A percentile compares a stretch with the other conserved stretches of the same genome.
Conservation (phyloP, 2,888 invertebrate genomes). For the Coronaproctus castanopsis region DNA sequence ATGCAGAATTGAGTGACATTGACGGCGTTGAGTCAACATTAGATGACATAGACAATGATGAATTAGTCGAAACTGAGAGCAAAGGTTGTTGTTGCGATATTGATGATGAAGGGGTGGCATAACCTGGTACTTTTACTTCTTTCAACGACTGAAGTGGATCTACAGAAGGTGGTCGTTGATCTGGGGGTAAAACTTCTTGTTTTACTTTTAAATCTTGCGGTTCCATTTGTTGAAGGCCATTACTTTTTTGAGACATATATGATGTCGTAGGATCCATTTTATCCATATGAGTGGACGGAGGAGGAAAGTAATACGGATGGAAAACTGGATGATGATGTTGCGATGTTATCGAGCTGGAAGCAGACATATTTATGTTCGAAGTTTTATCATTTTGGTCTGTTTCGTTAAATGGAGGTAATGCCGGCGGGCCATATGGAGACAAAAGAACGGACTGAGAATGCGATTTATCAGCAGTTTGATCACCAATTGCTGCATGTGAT, state of each 20-base stretch:
- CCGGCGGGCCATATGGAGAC: background rate
- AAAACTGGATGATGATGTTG: slow-evolving; percentile 16
- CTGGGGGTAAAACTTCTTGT: slow-evolving; percentile 33
- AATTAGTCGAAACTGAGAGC: slow-evolving; percentile 18
- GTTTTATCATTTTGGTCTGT: background rate
- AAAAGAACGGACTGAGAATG: background rate
- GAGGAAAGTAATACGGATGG: slow-evolving; percentile 20
- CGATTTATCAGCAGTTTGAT: background rate
- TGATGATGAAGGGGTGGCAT: slow-evolving; percentile 30
- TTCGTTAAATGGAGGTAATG: background rate
- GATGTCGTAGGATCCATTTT: slow-evolving; percentile 18
- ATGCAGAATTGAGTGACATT: slow-evolving; percentile 27
- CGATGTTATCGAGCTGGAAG: slow-evolving; percentile 6
- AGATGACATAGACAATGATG: slow-evolving; percentile 7
- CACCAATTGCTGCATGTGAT: background rate
- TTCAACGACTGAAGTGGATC: slow-evolving; percentile 59
- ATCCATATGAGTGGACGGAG: slow-evolving; percentile 19
- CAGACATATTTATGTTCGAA: background rate
- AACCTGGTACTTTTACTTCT: slow-evolving; percentile 58
- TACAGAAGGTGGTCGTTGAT: slow-evolving; percentile 23
- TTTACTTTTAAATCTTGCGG: slow-evolving; percentile 53
- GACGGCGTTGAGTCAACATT: slow-evolving; percentile 6
- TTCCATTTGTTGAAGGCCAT: slow-evolving; percentile 30
- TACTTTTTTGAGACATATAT: slow-evolving; percentile 13
- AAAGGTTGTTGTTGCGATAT: slow-evolving; percentile 18